phyloP scores from a whole-genome alignment of 2,888 invertebrate species.

The Acholoe squamosa region DNA sequence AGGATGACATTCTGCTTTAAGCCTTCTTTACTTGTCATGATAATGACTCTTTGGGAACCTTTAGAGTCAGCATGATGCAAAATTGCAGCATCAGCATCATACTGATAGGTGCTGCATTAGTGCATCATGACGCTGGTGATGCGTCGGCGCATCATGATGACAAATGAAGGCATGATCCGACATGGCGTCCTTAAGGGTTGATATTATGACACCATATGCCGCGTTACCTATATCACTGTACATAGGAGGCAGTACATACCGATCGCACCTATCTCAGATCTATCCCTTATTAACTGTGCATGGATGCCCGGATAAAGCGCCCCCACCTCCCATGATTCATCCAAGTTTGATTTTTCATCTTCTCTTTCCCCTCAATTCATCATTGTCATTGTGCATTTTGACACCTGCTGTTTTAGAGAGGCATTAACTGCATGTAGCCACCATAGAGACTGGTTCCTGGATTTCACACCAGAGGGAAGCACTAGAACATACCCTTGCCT shows the following conservation, averaged over 20 bases:
- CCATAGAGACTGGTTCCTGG: too few relatives aligned
- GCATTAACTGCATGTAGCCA: constrained; percentile 30
- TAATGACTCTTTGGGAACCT: too few relatives aligned
- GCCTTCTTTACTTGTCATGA: too few relatives aligned
- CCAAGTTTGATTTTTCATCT: neutral
- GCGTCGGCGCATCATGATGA: too few relatives aligned
- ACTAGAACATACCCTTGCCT: neutral
- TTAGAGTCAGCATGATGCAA: too few relatives aligned
- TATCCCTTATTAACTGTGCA: constrained; percentile 49
- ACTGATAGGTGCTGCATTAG: too few relatives aligned
- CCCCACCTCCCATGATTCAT: neutral
- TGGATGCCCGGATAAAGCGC: constrained; percentile 46
- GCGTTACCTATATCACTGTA: neutral
- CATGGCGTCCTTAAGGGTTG: neutral
- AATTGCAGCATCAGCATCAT: too few relatives aligned
- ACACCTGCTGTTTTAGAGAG: neutral
- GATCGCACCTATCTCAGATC: too few relatives aligned
- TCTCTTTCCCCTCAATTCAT: constrained; percentile 29
- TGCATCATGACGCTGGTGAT: too few relatives aligned
- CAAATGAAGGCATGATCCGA: too few relatives aligned
- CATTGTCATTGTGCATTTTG: constrained; percentile 60
- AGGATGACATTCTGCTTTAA: too few relatives aligned
- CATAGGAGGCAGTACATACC: neutral
- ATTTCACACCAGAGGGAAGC: neutral
- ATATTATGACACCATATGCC: neutral